Conservation (phyloP, 2,888 invertebrate genomes). For the Selenia dentaria region DNA sequence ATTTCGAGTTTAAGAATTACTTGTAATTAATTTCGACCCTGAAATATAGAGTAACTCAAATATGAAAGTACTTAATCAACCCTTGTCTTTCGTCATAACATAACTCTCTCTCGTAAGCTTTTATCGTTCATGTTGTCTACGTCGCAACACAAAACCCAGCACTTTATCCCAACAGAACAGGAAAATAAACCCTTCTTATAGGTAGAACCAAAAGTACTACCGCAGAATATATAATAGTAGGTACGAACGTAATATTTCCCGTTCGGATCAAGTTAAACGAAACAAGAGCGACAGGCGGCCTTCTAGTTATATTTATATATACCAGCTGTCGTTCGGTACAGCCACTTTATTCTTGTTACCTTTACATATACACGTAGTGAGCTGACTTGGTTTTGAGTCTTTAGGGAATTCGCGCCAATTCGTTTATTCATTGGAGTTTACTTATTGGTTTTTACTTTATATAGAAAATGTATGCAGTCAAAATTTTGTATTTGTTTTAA, state of each 20-base stretch:
- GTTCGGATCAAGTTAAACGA: conserved; percentile 13
- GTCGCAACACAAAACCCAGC: too few species aligned
- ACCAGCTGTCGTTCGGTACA: conserved; percentile 21
- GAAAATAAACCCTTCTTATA: neutral
- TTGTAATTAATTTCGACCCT: too few species aligned
- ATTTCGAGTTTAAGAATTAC: too few species aligned
- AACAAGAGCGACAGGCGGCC: conserved; percentile 11
- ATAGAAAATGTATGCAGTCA: too few species aligned
- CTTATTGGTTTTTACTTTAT: too few species aligned
- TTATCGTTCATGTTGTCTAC: too few species aligned
- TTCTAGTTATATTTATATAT: conserved; percentile 25
- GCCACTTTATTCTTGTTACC: conserved; percentile 19
- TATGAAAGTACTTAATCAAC: too few species aligned
- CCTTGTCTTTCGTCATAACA: too few species aligned
- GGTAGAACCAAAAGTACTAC: neutral
- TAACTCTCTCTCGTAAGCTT: too few species aligned
- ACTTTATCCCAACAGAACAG: neutral
- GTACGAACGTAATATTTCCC: conserved; percentile 57
- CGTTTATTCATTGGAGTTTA: neutral
- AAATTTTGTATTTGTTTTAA: too few species aligned
- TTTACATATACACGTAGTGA: conserved; percentile 2
- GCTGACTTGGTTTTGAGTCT: conserved; percentile 10
- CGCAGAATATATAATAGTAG: conserved; percentile 49
- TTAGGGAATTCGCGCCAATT: neutral
- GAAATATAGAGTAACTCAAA: too few species aligned